Base-by-base conservation (phyloP, 2,113 vertebrate genomes). In the Nesogale talazaci region DNA sequence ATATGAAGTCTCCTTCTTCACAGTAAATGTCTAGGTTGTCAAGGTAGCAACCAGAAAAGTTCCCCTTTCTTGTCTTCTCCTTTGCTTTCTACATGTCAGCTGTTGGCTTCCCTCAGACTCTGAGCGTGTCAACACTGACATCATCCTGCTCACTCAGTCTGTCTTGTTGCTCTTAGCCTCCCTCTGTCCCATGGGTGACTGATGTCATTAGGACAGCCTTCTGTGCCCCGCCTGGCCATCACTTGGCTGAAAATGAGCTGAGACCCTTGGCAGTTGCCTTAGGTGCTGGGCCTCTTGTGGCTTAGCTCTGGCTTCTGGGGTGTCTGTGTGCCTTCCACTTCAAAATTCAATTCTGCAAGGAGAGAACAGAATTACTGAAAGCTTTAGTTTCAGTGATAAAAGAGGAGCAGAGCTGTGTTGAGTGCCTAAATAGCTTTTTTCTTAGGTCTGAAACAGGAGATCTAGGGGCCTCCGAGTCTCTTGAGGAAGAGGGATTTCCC, bases 171-270 rank as follows among this genome's bases (percentile, higher is more conserved):
- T 85, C 59, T 84, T 38, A 65, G 38, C 88, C 34, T 23, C 82
- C 42, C 22, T 79, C 40, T n/a, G 92, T 95, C 96, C 96, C 94
- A 52, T 69, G 94, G 89, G 94, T 92, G 89, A 67, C 82, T 96
- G 88, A 94, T 90, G 82, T 97, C 94, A 96, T 96, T 67, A 94
- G 86, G 56, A 92, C 56, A 85, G 76, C 92, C 95, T 95, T 96
- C 91, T 95, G 92, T 94, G 91, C 57, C 65, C 34, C 34, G 31
- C 42, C 80, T 86, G 93, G 83, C 77, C 57, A 84, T 83, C 40
- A 52, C 84, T 92, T 92, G 96, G 95, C 94, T 93, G 87, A 86
- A 79, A 89, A 70, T 20, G 80, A 94, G 84, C 61, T 2, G 40
- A 90, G 65, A 31, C 57, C n/a, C 56, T 86, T 95, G 96, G 80